Base-by-base conservation (phyloP, 1,140 invertebrate species). In the Vanessa tameamea region DNA sequence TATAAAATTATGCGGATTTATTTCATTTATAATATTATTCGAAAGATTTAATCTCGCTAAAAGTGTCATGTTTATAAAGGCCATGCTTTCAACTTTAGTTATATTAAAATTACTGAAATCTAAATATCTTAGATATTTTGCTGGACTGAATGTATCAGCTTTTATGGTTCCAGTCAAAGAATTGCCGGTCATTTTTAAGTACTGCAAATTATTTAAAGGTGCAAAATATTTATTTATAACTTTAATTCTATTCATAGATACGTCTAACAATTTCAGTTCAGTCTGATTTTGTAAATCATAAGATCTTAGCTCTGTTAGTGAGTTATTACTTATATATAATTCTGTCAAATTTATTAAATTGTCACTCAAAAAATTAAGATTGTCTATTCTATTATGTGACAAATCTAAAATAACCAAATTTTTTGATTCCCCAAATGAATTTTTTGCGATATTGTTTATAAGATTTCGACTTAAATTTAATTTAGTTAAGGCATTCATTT, bases 1-100 rank as follows among this genome's bases (percentile, higher is more conserved):
- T 37, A 78, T 73, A 70, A 90, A 90, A 78, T 84, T 90, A 59
- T 83, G 84, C 0, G 77, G 37, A 14, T 76, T 69, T 31, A 92
- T 83, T n/a, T 70, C 61, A 48, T 80, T 70, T 47, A 92, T 88
- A 20, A 68, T 20, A 75, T 92, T 92, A 63, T 84, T 67, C 3
- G 87, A 90, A 43, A 90, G 71, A 75, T 90, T 90, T n/a, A 92
- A 59, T 71, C 83, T 80, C 20, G 82, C 78, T 53, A 90, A 53
- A 16, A 86, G 73, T 31, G 86, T 82, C 63, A 89, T 69, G 77
- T 88, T 78, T 31, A 79, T 65, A 75, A 90, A 88, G 50, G 86
- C 82, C 59, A 78, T 77, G 16, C 85, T 71, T 61, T 87, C 81
- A 43, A 91, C 80, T 78, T 73, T 82, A 15, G 64, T 87, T 47